Evolutionary conservation across 2,797 vertebrate species (phyloP).

Genomic region (Melanotaenia trifasciata): DNA sequence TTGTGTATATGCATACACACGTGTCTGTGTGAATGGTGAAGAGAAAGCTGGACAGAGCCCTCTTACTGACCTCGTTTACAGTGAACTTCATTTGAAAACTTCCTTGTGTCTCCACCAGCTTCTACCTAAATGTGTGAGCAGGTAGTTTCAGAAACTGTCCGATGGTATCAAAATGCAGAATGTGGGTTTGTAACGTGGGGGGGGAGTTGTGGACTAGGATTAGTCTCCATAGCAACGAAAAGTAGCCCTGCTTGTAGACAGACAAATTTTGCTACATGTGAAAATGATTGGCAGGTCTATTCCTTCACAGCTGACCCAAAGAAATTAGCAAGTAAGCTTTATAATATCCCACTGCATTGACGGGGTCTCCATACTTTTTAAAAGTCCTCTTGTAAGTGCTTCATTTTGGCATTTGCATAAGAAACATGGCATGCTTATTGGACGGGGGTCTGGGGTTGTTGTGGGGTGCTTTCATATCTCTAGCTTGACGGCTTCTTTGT

Average conservation of each 20-base stretch:
- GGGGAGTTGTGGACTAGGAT: constrained; percentile 81
- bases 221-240: constrained; percentile 97
- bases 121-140: constrained; percentile 94
- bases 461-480: constrained; percentile 90
- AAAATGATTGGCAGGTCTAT: constrained; percentile 97
- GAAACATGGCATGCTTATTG: constrained; percentile 94
- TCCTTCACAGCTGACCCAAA: constrained; percentile 96
- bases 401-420: constrained; percentile 94
- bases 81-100: constrained; percentile 88
- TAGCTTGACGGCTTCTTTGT: constrained; percentile 95
- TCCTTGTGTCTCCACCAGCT: constrained; percentile 85
- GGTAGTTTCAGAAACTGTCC: constrained; percentile 91
- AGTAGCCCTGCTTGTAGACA: constrained; percentile 96
- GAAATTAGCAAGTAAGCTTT: constrained; percentile 97
- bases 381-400: constrained; percentile 95
- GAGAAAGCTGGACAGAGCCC: constrained; percentile 53
- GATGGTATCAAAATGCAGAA: constrained; percentile 92
- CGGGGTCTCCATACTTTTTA: constrained; percentile 91
- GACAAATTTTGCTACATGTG: constrained; percentile 98
- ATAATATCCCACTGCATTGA: constrained; percentile 93
- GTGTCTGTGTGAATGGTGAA: not conserved
- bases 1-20: not conserved
- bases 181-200: constrained; percentile 78
- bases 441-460: constrained; percentile 85
- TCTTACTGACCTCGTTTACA: constrained; percentile 81